Evolutionary conservation across 1,140 invertebrate genomes (phyloP).

Genomic region (Panagrolaimus sp.): DNA sequence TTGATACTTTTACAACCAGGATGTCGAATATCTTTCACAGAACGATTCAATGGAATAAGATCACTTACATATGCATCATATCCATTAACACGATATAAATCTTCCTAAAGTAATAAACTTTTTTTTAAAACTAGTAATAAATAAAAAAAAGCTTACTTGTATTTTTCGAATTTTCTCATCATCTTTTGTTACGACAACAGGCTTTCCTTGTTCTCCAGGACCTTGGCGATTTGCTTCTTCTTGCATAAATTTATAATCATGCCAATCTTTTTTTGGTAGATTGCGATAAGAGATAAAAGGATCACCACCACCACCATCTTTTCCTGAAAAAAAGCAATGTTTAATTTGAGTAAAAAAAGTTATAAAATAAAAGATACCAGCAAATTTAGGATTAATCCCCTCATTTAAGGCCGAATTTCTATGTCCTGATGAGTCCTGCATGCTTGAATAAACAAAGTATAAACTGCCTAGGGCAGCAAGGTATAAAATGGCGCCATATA

Average conservation of each 20-base stretch:
- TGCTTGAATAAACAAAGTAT: constrained; percentile 1
- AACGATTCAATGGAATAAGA: constrained; percentile 70
- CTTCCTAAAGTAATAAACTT: constrained; percentile 40
- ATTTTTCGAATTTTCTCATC: constrained; percentile 63
- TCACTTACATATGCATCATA: constrained; percentile 77
- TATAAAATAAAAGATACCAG: not conserved
- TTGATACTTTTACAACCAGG: constrained; percentile 68
- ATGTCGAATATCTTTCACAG: constrained; percentile 72
- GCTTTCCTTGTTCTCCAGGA: constrained; percentile 70
- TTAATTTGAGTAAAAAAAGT: not conserved
- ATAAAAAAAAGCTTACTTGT: constrained; percentile 30
- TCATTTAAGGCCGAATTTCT: not conserved
- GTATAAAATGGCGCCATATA: not conserved
- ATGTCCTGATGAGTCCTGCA: not conserved
- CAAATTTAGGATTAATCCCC: not conserved
- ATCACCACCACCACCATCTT: constrained; percentile 21
- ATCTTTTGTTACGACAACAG: constrained; percentile 63
- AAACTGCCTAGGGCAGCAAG: not conserved
- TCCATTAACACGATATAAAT: constrained; percentile 70
- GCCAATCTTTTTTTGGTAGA: constrained; percentile 71
- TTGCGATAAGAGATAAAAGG: constrained; percentile 35
- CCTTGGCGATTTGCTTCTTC: constrained; percentile 67
- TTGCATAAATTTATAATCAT: constrained; percentile 71
- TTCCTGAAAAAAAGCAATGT: not conserved
- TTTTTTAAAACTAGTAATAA: not conserved